These are phyloP conservation scores for Xerus inauris DNA, from an alignment of 2,113 vertebrate species.

Conservation along the genomic window DNA sequence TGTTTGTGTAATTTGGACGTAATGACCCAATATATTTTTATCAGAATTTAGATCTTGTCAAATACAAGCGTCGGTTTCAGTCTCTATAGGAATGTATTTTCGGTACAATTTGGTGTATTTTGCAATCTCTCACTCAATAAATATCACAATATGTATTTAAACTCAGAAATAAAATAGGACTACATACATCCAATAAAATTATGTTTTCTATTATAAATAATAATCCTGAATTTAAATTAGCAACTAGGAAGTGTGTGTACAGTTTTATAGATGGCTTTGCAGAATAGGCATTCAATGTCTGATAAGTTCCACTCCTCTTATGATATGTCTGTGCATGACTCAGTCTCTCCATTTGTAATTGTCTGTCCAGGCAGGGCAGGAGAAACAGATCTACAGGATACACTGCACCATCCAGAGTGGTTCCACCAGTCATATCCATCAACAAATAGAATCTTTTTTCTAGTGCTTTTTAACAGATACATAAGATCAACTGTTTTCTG, in stretches of 20 bases:
- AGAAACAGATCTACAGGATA: not conserved
- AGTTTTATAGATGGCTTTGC: not conserved
- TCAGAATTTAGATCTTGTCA: not conserved
- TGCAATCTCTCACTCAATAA: not conserved
- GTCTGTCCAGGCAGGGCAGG: not conserved
- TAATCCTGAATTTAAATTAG: not conserved
- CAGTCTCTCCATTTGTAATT: not conserved
- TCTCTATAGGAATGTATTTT: constrained; percentile 31
- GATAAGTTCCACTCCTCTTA: not conserved
- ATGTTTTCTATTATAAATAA: constrained; percentile 6
- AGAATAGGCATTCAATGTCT: not conserved
- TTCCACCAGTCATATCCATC: not conserved
- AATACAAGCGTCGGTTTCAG: not conserved
- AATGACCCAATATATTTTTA: constrained; percentile 32
- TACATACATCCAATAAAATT: not conserved
- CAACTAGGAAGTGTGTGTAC: not conserved
- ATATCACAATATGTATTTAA: constrained; percentile 40
- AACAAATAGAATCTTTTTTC: not conserved
- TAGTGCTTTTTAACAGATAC: not conserved
- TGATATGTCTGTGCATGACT: not conserved
- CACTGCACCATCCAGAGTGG: not conserved
- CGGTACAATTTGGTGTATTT: not conserved
- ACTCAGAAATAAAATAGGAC: constrained; percentile 26
- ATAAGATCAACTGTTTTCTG: not conserved
- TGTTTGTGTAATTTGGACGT: constrained; percentile 23